phyloP scores from a whole-genome alignment of 2,888 invertebrate genomes.

The Eustalomyia histrio region DNA sequence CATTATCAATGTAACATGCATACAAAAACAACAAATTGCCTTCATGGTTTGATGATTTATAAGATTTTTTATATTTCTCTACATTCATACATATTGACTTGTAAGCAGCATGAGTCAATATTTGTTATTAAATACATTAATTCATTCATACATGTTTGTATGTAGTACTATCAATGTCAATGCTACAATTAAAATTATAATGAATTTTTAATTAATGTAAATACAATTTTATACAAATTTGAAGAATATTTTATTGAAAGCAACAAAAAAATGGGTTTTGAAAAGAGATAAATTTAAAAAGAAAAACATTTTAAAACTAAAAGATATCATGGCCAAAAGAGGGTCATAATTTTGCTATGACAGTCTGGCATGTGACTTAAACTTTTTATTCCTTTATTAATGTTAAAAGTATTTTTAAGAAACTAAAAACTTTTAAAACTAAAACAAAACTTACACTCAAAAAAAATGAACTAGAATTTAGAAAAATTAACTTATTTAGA shows the following conservation, averaged over 20 bases:
- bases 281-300: no score
- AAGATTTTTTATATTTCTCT: slow-evolving; percentile 10
- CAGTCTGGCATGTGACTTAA: no score
- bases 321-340: no score
- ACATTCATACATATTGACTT: slow-evolving; percentile 20
- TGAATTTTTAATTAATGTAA: not conserved
- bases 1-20: slow-evolving; percentile 40
- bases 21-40: slow-evolving; percentile 22
- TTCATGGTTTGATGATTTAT: slow-evolving; percentile 48
- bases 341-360: no score
- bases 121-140: not conserved
- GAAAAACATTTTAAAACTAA: no score
- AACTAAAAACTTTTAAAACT: no score
- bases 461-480: no score
- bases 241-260: not conserved
- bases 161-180: slow-evolving; percentile 58
- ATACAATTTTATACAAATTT: not conserved
- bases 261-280: not conserved
- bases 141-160: not conserved
- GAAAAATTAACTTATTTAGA: no score
- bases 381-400: no score
- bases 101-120: slow-evolving; percentile 50
- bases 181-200: slow-evolving; percentile 8
- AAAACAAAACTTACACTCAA: no score
- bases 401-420: no score